A percentile compares a stretch with the other conserved stretches of the same genome.
Evolutionary conservation across 2,797 vertebrate genomes (phyloP).

Genomic region (Sebastes trivittatus): DNA sequence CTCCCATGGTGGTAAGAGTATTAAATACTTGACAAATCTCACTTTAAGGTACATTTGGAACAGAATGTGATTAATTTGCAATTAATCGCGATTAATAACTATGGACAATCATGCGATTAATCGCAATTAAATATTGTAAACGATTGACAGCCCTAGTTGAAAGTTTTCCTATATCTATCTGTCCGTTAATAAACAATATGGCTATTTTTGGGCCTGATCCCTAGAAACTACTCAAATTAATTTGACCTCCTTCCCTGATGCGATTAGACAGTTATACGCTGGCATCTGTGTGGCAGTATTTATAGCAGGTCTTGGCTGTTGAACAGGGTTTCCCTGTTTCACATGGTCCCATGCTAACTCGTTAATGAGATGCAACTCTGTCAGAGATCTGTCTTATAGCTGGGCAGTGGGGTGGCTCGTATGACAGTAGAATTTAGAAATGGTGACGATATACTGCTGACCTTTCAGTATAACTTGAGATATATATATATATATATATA

Average conservation of each 20-base stretch:
- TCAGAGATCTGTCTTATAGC: constrained; percentile 1
- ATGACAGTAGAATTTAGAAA: neutral
- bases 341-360: constrained; percentile 27
- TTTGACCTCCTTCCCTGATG: constrained; percentile 45
- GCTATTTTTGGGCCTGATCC: constrained; percentile 6
- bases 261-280: constrained; percentile 31
- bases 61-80: too few relatives aligned
- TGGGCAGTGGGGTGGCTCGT: neutral
- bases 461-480: neutral
- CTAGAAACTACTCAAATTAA: constrained; percentile 31
- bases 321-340: constrained; percentile 43
- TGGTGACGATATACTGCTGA: neutral
- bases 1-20: too few relatives aligned
- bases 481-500: too few relatives aligned
- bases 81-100: too few relatives aligned
- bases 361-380: constrained; percentile 45
- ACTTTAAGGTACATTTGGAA: too few relatives aligned
- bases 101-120: too few relatives aligned
- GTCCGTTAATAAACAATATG: neutral
- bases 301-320: constrained; percentile 39
- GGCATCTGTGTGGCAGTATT: constrained; percentile 43
- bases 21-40: too few relatives aligned
- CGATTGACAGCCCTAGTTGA: neutral
- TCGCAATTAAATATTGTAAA: too few relatives aligned
- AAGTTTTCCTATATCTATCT: neutral